phyloP scores from a whole-genome alignment of 2,888 invertebrate species.

The Atherix ibis region DNA sequence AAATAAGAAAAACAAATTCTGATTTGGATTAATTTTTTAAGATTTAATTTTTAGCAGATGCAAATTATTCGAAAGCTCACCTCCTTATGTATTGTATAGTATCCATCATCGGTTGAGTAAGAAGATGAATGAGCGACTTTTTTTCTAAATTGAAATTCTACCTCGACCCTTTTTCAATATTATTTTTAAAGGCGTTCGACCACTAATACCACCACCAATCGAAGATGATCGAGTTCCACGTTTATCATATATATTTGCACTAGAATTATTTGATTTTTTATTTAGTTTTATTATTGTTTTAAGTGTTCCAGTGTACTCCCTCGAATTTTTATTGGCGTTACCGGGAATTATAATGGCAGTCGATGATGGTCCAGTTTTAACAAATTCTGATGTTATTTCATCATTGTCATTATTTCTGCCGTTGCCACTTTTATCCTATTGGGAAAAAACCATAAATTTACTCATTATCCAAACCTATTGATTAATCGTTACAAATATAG shows the following conservation, averaged over 20 bases:
- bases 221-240: slow-evolving; percentile 13
- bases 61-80: slow-evolving; percentile 23
- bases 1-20: neutral
- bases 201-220: slow-evolving; percentile 13
- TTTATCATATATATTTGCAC: slow-evolving; percentile 7
- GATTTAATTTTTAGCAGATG: neutral
- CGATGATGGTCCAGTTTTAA: too few species aligned
- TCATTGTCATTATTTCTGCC: too few species aligned
- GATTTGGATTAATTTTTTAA: too few species aligned
- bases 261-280: slow-evolving; percentile 30
- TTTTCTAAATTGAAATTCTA: slow-evolving; percentile 35
- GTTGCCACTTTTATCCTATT: too few species aligned
- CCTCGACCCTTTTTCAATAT: slow-evolving; percentile 56
- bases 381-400: too few species aligned
- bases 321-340: slow-evolving; percentile 15
- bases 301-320: slow-evolving; percentile 59
- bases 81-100: slow-evolving; percentile 59
- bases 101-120: slow-evolving; percentile 30
- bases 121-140: slow-evolving; percentile 19
- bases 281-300: slow-evolving; percentile 72
- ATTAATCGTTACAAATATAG: too few species aligned
- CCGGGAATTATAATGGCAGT: too few species aligned
- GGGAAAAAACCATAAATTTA: too few species aligned
- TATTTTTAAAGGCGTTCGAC: slow-evolving; percentile 57
- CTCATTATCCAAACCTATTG: too few species aligned